Percentiles rank a stretch among this genome's conserved stretches.
phyloP scores from a whole-genome alignment of 2,797 vertebrate species.

The Anolis apletophallus region DNA sequence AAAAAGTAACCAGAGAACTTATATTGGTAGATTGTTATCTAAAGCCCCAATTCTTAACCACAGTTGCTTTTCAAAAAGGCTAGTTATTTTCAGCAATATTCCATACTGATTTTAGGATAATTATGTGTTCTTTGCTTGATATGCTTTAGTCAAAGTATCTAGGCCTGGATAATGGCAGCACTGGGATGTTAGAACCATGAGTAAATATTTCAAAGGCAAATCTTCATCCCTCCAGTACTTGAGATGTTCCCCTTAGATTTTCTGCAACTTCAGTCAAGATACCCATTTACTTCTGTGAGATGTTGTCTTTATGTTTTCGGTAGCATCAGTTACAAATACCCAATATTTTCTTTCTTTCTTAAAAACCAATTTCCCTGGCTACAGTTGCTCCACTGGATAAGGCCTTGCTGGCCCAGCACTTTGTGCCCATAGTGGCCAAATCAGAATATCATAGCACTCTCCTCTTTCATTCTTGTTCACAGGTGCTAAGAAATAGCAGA shows the following conservation, averaged over 20 bases:
- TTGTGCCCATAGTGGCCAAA: neutral
- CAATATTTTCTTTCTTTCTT: slow-evolving; percentile 35
- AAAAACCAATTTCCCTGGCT: neutral
- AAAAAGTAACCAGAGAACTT: neutral
- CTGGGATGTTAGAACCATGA: neutral
- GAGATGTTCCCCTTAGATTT: neutral
- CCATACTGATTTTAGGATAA: neutral
- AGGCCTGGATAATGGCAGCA: neutral
- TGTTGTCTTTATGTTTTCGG: neutral
- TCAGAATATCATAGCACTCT: neutral
- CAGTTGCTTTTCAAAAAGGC: too few species aligned
- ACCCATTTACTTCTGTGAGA: slow-evolving; percentile 55
- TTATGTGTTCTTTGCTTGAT: neutral
- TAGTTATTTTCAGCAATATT: neutral
- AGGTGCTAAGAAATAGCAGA: neutral
- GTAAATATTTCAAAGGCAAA: neutral
- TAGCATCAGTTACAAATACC: slow-evolving; percentile 23
- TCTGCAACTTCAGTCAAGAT: neutral
- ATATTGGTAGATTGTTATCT: neutral
- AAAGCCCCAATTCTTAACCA: neutral
- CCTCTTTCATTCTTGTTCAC: neutral
- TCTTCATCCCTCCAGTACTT: too few species aligned
- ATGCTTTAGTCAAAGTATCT: neutral
- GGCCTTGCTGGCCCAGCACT: too few species aligned
- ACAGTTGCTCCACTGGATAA: neutral